A percentile compares a stretch with the other conserved stretches of the same genome.
These are phyloP conservation scores for Drosophila testacea DNA, from an alignment of 2,888 invertebrate species.

Conservation along the genomic window DNA sequence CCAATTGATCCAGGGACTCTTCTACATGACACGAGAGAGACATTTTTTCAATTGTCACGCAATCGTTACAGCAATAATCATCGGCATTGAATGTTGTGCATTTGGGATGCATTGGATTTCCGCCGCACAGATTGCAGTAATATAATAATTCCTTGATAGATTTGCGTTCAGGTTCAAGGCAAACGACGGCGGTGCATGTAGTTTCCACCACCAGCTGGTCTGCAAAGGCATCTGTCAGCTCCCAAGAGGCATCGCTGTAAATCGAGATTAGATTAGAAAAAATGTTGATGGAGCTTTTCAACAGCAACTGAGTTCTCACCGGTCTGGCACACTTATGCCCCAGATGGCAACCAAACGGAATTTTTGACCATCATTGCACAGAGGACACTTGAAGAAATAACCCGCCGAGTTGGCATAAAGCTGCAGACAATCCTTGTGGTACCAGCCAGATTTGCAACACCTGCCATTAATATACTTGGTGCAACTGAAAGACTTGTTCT, in stretches of 20 bases:
- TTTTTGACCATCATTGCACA: conserved; percentile 91
- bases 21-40: not conserved
- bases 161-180: conserved; percentile 86
- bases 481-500: conserved; percentile 82
- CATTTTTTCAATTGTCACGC: not conserved
- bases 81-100: not conserved
- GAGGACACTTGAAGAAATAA: conserved; percentile 93
- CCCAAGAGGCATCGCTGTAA: conserved; percentile 93
- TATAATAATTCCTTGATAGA: conserved; percentile 31
- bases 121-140: conserved; percentile 78
- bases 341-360: conserved; percentile 81
- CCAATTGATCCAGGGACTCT: conserved; percentile 3
- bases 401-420: conserved; percentile 91
- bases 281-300: not conserved
- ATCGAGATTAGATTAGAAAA: not conserved
- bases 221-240: conserved; percentile 90
- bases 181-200: conserved; percentile 87
- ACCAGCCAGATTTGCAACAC: conserved; percentile 92
- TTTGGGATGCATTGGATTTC: conserved; percentile 52
- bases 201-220: conserved; percentile 87
- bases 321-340: conserved; percentile 92
- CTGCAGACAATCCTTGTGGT: conserved; percentile 90
- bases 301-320: conserved; percentile 86
- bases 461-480: conserved; percentile 88
- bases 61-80: conserved; percentile 43